A percentile compares a stretch with the other conserved stretches of the same genome.
These are phyloP conservation scores for Anthoscopus minutus DNA, from an alignment of 2,113 vertebrate genomes.

Conservation along the genomic window DNA sequence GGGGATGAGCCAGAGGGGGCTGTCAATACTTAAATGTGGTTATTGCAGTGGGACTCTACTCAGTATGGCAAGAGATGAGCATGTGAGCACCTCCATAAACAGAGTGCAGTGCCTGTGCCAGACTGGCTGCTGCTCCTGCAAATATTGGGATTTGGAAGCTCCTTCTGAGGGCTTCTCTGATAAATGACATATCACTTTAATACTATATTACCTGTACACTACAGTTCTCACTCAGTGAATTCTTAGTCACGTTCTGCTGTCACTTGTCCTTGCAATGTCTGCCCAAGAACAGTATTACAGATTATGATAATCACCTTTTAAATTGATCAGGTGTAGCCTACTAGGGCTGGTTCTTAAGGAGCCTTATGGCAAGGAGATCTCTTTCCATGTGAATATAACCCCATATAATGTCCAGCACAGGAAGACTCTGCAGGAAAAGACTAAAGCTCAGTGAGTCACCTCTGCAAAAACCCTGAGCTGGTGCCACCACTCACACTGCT, in stretches of 20 bases:
- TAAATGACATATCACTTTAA: neutral
- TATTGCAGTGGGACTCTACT: neutral
- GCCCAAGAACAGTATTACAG: neutral
- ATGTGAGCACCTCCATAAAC: neutral
- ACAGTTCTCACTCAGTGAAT: neutral
- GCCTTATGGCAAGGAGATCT: neutral
- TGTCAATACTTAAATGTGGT: neutral
- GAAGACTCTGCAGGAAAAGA: neutral
- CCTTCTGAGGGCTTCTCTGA: neutral
- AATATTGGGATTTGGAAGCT: neutral
- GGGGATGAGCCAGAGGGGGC: neutral
- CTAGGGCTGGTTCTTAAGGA: neutral
- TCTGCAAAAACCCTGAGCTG: neutral
- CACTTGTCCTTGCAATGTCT: neutral
- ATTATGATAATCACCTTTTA: slow-evolving; percentile 23
- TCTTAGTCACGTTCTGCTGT: neutral
- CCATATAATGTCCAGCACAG: neutral
- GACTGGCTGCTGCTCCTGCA: neutral
- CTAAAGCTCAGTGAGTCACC: neutral
- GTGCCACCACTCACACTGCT: neutral
- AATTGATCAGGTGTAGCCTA: neutral
- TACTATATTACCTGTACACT: neutral
- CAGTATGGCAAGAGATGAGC: rapidly evolving
- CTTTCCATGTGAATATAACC: neutral
- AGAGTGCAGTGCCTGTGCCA: neutral